Conservation (phyloP, 2,113 vertebrate species). For the Garra rufa region DNA sequence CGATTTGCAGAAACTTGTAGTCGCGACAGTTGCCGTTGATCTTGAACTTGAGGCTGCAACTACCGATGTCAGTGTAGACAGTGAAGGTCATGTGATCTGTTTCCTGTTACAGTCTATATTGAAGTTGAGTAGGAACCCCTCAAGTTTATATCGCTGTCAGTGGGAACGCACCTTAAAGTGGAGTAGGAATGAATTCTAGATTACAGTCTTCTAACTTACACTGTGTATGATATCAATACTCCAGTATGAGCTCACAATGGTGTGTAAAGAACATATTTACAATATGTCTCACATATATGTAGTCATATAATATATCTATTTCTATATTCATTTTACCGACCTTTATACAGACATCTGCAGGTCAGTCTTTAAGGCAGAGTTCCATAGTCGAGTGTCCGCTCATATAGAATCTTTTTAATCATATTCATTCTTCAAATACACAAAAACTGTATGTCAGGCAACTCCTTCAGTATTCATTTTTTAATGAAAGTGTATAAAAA, state of each 20-base stretch:
- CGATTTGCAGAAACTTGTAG: not conserved
- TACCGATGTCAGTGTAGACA: not conserved
- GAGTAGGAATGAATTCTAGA: conserved; percentile 22
- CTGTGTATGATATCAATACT: conserved; percentile 57
- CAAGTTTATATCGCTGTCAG: conserved; percentile 14
- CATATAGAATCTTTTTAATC: conserved; percentile 69
- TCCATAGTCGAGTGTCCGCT: conserved; percentile 86
- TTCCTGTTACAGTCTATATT: not conserved
- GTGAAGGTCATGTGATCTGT: not conserved
- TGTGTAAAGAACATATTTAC: conserved; percentile 91
- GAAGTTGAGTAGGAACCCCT: not conserved
- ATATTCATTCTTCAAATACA: conserved; percentile 68
- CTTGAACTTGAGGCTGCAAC: not conserved
- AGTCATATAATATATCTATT: conserved; percentile 72
- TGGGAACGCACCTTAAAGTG: conserved; percentile 14
- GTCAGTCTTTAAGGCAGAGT: conserved; percentile 98
- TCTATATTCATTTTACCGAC: conserved; percentile 67
- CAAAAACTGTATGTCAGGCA: conserved; percentile 82
- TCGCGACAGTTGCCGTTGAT: not conserved
- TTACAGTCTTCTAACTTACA: conserved; percentile 4
- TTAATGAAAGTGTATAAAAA: conserved; percentile 62
- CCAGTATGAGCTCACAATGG: conserved; percentile 20
- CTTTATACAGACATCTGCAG: conserved; percentile 83
- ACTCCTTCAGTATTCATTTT: conserved; percentile 78
- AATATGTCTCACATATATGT: conserved; percentile 74